Conservation (phyloP, 1,140 invertebrate species). For the Elysia chlorotica region DNA sequence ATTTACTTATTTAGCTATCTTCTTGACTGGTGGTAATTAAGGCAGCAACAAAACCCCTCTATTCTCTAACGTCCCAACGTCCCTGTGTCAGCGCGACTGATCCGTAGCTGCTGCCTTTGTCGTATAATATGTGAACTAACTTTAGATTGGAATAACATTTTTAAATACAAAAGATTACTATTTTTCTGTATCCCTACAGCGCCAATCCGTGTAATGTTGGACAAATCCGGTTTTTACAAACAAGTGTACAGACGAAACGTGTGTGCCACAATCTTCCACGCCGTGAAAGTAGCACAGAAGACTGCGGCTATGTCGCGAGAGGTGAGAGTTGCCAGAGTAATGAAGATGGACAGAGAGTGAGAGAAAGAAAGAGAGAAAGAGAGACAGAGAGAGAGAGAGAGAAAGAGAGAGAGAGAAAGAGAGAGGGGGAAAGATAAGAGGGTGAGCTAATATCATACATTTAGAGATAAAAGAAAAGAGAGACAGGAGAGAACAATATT, state of each 20-base stretch:
- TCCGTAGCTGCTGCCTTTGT: no score
- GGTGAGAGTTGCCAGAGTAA: constrained; percentile 19
- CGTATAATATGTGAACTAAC: background rate
- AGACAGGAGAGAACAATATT: background rate
- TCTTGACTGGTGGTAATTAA: no score
- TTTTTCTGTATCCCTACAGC: constrained; percentile 29
- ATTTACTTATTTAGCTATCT: no score
- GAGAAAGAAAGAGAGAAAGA: background rate
- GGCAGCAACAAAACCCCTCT: no score
- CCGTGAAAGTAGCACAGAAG: constrained; percentile 47
- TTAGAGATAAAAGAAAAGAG: background rate
- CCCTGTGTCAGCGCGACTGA: no score
- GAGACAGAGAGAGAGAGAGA: no score
- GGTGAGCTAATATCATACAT: background rate
- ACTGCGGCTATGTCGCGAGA: constrained; percentile 26
- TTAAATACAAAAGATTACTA: background rate
- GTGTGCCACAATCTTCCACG: constrained; percentile 54
- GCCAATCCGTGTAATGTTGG: constrained; percentile 47
- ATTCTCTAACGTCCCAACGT: no score
- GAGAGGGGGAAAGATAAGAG: background rate
- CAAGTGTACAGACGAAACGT: constrained; percentile 42
- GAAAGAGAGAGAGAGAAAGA: background rate
- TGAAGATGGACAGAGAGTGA: background rate
- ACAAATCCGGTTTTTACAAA: constrained; percentile 49
- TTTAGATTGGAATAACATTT: background rate